Evolutionary conservation across 2,888 invertebrate genomes (phyloP).

Genomic region (Melikaiella ostensackeni): DNA sequence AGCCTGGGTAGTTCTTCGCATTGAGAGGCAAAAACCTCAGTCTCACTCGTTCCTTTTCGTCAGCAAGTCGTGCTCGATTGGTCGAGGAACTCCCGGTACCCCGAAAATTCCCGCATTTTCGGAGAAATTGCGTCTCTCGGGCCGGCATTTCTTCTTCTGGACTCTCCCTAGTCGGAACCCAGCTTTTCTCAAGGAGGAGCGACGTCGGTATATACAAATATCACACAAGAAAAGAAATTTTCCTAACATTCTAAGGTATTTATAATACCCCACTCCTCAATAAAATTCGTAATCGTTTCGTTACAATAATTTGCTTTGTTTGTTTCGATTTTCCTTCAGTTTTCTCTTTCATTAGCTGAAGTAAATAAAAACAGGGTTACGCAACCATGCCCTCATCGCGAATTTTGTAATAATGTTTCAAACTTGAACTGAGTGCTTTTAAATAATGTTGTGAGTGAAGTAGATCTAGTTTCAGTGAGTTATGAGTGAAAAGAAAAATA

Average conservation of each 20-base stretch:
- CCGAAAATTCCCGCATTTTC: slow-evolving; percentile 31
- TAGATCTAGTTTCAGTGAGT: not conserved
- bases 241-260: slow-evolving; percentile 20
- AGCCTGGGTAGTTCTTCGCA: not conserved
- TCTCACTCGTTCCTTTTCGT: slow-evolving; percentile 27
- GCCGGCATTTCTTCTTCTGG: slow-evolving; percentile 20
- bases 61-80: slow-evolving; percentile 22
- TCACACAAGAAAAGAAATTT: not conserved
- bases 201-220: slow-evolving; percentile 4
- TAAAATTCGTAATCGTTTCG: not conserved
- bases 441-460: not conserved
- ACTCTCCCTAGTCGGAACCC: slow-evolving; percentile 8
- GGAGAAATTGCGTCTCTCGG: slow-evolving; percentile 15
- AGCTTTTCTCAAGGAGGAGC: not conserved
- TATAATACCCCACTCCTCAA: not conserved
- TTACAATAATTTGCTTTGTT: not conserved
- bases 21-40: slow-evolving; percentile 1
- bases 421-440: not conserved
- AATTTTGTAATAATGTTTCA: not conserved
- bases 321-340: slow-evolving; percentile 2
- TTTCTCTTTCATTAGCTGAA: not conserved
- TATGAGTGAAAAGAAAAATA: not conserved
- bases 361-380: slow-evolving; percentile 23
- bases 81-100: slow-evolving; percentile 28
- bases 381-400: not conserved